phyloP scores from a whole-genome alignment of 2,797 vertebrate species.

The Chromis chromis region DNA sequence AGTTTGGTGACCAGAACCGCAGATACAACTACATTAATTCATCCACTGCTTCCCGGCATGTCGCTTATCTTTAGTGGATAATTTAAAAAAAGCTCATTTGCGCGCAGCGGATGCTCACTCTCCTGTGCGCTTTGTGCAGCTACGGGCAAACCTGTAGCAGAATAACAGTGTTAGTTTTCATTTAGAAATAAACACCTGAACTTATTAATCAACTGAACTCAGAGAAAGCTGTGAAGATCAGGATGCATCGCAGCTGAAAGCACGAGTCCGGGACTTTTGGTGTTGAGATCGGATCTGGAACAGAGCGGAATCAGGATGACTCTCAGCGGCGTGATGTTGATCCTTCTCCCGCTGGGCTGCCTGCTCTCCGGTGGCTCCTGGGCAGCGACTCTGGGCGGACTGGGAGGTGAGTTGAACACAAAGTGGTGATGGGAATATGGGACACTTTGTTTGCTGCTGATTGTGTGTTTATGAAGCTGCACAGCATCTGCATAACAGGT shows the following conservation, averaged over 20 bases:
- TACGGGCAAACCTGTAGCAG: slow-evolving; percentile 30
- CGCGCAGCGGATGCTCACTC: slow-evolving; percentile 47
- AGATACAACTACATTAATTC: background rate
- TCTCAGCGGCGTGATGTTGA: slow-evolving; percentile 33
- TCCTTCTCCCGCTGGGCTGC: slow-evolving; percentile 49
- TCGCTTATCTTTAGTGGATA: slow-evolving; percentile 26
- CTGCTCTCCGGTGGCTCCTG: slow-evolving; percentile 61
- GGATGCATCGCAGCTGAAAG: slow-evolving; percentile 77
- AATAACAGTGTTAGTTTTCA: slow-evolving; percentile 1
- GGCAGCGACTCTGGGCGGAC: slow-evolving; percentile 69
- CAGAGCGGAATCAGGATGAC: slow-evolving; percentile 63
- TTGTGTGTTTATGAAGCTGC: too few relatives aligned
- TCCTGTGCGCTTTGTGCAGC: slow-evolving; percentile 62
- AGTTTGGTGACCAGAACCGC: slow-evolving; percentile 20
- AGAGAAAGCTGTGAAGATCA: slow-evolving; percentile 32
- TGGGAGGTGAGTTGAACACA: slow-evolving; percentile 65
- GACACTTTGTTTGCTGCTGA: too few relatives aligned
- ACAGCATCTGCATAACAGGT: background rate
- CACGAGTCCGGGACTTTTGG: slow-evolving; percentile 42
- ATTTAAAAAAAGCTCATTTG: background rate
- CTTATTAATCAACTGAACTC: slow-evolving; percentile 1
- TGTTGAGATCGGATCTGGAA: slow-evolving; percentile 48
- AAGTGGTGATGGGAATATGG: background rate
- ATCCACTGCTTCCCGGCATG: background rate
- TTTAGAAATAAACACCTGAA: slow-evolving; percentile 6